Evolutionary conservation across 1,140 invertebrate species (phyloP).

Genomic region (Meloidogyne floridensis): DNA sequence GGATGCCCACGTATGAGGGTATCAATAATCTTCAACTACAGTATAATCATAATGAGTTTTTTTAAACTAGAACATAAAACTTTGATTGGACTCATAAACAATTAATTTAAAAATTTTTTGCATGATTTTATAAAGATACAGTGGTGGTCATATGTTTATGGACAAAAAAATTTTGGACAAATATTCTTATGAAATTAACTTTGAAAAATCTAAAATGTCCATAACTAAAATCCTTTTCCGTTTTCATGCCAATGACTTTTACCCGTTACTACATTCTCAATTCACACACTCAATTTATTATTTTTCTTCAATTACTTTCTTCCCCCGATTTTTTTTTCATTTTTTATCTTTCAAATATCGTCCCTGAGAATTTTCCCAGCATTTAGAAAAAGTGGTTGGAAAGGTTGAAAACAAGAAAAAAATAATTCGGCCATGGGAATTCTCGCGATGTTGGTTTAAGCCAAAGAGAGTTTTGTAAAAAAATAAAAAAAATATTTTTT

Average conservation of each 20-base stretch:
- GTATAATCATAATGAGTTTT: too few species aligned
- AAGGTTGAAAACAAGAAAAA: not conserved
- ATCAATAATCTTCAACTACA: too few species aligned
- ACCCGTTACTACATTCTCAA: not conserved
- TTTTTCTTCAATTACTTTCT: not conserved
- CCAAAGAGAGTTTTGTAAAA: not conserved
- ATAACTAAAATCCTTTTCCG: not conserved
- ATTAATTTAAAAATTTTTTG: too few species aligned
- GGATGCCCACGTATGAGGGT: too few species aligned
- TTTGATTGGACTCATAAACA: too few species aligned
- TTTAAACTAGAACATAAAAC: too few species aligned
- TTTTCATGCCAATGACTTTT: not conserved
- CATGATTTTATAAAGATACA: too few species aligned
- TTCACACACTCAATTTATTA: not conserved
- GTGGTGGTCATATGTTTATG: too few species aligned
- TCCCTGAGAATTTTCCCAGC: slow-evolving; percentile 6
- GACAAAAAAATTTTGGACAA: too few species aligned
- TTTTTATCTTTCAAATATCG: slow-evolving; percentile 4
- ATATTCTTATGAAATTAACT: not conserved
- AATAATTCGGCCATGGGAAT: slow-evolving; percentile 3
- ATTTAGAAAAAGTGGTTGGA: not conserved
- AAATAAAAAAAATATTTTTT: not conserved
- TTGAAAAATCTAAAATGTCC: not conserved
- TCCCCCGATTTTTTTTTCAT: not conserved
- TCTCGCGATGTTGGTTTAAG: not conserved